Conservation (phyloP, 2,113 vertebrate genomes). For the Glaucomys volans region DNA sequence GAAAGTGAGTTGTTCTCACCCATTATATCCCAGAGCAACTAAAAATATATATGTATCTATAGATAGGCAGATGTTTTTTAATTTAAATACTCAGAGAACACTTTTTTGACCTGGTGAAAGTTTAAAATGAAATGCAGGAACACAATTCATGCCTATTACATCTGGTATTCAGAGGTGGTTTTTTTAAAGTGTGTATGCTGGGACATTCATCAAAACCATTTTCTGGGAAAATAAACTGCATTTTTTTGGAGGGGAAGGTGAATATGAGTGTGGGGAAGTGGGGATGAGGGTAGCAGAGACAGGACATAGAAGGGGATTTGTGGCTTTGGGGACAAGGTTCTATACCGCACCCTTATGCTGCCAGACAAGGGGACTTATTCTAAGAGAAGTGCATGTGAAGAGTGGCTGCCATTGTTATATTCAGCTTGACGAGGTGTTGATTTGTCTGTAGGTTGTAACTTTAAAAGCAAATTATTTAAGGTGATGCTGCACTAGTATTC, state of each 20-base stretch:
- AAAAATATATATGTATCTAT: too few species aligned
- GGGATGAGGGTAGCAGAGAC: neutral
- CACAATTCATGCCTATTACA: too few species aligned
- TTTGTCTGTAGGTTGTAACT: slow-evolving; percentile 84
- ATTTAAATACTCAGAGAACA: too few species aligned
- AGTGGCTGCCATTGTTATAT: slow-evolving; percentile 72
- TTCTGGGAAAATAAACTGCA: slow-evolving; percentile 65
- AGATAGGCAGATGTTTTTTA: too few species aligned
- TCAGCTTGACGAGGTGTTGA: slow-evolving; percentile 81
- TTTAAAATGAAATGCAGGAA: too few species aligned
- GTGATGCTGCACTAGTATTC: slow-evolving; percentile 79
- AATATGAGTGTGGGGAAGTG: slow-evolving; percentile 33
- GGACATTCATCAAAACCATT: slow-evolving; percentile 35
- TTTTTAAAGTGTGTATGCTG: too few species aligned
- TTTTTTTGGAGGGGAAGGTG: slow-evolving; percentile 70
- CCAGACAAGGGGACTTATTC: slow-evolving; percentile 45
- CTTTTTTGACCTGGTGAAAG: too few species aligned
- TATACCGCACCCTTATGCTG: neutral
- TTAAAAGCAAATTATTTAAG: slow-evolving; percentile 77
- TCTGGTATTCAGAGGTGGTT: too few species aligned
- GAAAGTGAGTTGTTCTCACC: neutral
- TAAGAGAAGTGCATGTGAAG: slow-evolving; percentile 70
- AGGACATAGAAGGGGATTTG: neutral
- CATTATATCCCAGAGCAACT: neutral
- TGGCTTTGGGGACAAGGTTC: slow-evolving; percentile 66